phyloP scores from a whole-genome alignment of 2,888 invertebrate genomes.

The Eustalomyia histrio region DNA sequence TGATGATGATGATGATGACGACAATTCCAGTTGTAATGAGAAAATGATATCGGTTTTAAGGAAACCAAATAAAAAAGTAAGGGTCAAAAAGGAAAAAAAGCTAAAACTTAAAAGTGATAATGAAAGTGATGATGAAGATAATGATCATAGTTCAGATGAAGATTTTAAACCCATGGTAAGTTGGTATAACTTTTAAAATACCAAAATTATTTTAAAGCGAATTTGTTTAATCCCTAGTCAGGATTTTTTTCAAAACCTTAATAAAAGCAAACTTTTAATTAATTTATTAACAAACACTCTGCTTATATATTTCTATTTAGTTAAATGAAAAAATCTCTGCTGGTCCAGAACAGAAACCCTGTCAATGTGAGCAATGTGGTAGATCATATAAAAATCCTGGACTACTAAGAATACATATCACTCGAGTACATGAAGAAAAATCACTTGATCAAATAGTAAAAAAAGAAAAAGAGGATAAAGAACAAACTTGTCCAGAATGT shows the following conservation, averaged over 20 bases:
- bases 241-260: too few species aligned
- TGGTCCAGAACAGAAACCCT: constrained; percentile 47
- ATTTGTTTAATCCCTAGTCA: too few species aligned
- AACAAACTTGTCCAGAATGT: constrained; percentile 57
- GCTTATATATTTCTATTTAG: constrained; percentile 27
- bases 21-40: constrained; percentile 33
- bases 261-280: too few species aligned
- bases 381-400: constrained; percentile 70
- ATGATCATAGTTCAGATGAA: constrained; percentile 60
- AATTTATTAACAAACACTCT: too few species aligned
- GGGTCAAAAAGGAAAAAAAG: constrained; percentile 24
- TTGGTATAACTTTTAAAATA: neutral
- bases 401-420: constrained; percentile 69
- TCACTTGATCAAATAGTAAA: constrained; percentile 22
- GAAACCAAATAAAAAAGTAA: constrained; percentile 61
- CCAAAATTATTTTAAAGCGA: too few species aligned
- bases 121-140: constrained; percentile 53
- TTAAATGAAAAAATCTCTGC: constrained; percentile 27
- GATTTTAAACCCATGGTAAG: constrained; percentile 58
- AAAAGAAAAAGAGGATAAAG: constrained; percentile 52
- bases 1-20: constrained; percentile 43
- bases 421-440: constrained; percentile 58
- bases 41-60: constrained; percentile 65
- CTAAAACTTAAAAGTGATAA: constrained; percentile 45
- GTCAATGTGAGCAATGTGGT: constrained; percentile 70